These are phyloP conservation scores for Myotis findleyi DNA, from an alignment of 2,797 vertebrate genomes.

Conservation along the genomic window DNA sequence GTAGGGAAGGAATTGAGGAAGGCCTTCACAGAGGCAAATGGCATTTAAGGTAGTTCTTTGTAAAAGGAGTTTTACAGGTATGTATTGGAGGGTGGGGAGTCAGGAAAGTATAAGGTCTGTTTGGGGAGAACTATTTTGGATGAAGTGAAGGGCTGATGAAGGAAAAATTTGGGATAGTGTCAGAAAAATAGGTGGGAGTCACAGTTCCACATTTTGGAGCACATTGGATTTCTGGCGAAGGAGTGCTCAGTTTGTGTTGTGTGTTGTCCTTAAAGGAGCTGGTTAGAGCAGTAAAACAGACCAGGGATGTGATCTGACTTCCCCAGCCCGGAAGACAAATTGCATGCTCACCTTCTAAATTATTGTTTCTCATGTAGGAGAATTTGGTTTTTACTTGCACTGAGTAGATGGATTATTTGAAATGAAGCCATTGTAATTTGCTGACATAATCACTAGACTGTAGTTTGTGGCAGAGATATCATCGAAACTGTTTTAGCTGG, in stretches of 20 bases:
- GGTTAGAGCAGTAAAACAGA: background rate
- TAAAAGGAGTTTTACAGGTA: background rate
- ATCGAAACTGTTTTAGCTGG: background rate
- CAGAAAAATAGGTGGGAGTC: background rate
- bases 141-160: background rate
- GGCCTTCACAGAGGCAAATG: background rate
- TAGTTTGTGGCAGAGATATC: background rate
- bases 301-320: background rate
- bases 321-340: background rate
- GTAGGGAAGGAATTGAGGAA: background rate
- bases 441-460: background rate
- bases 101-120: background rate
- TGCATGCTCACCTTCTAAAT: background rate
- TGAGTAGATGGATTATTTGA: background rate
- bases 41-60: background rate
- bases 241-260: background rate
- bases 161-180: background rate
- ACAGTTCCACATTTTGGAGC: background rate
- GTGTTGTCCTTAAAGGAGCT: background rate
- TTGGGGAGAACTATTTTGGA: background rate
- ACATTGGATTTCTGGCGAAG: background rate
- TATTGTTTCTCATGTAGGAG: conserved; percentile 16
- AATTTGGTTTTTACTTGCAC: background rate
- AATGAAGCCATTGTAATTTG: conserved; percentile 12
- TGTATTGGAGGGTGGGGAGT: background rate